Percentiles rank a stretch among this genome's conserved stretches.
Evolutionary conservation across 2,888 invertebrate species (phyloP).

Genomic region (Cephus pulcher): DNA sequence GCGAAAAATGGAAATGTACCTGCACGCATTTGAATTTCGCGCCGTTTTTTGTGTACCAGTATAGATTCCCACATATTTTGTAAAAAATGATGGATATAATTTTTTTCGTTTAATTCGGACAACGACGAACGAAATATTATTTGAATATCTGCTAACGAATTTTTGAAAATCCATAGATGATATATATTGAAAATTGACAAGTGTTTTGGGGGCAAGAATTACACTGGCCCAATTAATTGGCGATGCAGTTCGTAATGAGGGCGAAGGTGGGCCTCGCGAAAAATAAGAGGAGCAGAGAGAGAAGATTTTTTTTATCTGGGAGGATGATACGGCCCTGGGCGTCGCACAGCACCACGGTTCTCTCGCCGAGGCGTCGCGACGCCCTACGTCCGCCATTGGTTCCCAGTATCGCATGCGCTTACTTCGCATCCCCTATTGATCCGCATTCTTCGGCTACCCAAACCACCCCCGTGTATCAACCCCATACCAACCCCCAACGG

Average conservation of each 20-base stretch:
- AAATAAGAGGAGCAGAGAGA: background rate
- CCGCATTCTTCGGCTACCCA: constrained; percentile 30
- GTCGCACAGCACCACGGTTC: constrained; percentile 28
- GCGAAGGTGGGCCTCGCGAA: background rate
- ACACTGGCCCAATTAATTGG: background rate
- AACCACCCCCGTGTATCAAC: constrained; percentile 20
- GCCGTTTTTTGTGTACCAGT: background rate
- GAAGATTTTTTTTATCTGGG: background rate
- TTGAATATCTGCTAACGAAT: background rate
- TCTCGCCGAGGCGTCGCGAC: constrained; percentile 43
- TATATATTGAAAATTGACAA: background rate
- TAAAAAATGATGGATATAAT: too few relatives aligned
- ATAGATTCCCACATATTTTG: background rate
- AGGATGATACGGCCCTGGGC: background rate
- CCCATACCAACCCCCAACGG: background rate
- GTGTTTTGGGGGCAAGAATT: background rate
- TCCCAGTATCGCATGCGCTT: constrained; percentile 52
- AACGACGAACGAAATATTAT: background rate
- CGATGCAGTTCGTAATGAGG: background rate
- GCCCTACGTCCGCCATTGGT: constrained; percentile 53
- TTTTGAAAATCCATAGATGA: too few relatives aligned
- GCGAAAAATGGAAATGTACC: too few relatives aligned
- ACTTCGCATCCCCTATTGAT: constrained; percentile 51
- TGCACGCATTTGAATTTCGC: background rate
- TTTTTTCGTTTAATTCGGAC: background rate